Evolutionary conservation across 2,888 invertebrate species (phyloP), one percentile per base, ranked within the genome.

Genomic region (Phyllotreta striolata): DNA sequence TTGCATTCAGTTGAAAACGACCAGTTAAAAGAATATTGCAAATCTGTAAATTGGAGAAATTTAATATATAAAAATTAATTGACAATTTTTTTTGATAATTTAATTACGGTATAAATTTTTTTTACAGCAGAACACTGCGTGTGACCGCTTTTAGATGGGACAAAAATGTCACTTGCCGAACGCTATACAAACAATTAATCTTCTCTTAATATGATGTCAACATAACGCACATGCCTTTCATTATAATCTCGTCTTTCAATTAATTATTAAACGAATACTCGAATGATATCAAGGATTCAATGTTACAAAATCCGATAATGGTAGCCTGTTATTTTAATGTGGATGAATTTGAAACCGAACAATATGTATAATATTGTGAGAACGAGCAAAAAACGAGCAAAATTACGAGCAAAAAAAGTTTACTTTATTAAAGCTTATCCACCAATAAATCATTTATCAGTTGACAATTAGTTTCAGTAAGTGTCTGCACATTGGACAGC

Each of bases 401-500:
- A n/a, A n/a, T n/a, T n/a, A n/a, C n/a, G n/a, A n/a, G n/a, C n/a
- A n/a, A 24, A 24, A 24, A 24, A 24, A 24, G 24, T 24, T 24
- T 24, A 4, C 4, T 24, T 24, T 24, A 24, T 24, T 24, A 24
- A 24, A 24, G 24, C 24, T 24, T 24, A 24, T 24, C 4, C 24
- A 24, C 24, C 24, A 24, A 24, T 24, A 24, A 24, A 24, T 24
- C 4, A 24, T 24, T 24, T 24, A 24, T 24, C 24, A 24, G 24
- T 4, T 24, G 1, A 4, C 24, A 24, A 24, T 24, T 24, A 24
- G 24, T 1, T 24, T 24, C 24, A 24, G 24, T 24, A 24, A 24
- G 24, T 24, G 76, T 75, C 70, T 72, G 72, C 72, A 72, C 80
- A 79, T 79, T 80, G 78, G 78, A 75, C 73, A 75, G 75, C 74